phyloP scores from a whole-genome alignment of 1,140 invertebrate genomes.

The Helicoverpa zea region DNA sequence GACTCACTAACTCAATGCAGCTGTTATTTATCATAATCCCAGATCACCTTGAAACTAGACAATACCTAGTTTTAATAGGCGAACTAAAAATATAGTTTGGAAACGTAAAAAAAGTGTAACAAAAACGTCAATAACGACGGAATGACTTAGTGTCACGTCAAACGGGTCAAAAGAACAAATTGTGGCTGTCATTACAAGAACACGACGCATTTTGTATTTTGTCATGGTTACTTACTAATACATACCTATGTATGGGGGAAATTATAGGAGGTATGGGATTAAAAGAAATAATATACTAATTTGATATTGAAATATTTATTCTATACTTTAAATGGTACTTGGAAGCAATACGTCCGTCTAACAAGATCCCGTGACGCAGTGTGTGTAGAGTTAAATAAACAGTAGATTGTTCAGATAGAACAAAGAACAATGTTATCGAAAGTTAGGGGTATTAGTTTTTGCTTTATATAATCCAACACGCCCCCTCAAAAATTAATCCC shows the following conservation, averaged over 20 bases:
- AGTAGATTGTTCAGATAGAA: too few species aligned
- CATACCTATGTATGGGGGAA: background rate
- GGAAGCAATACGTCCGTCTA: too few species aligned
- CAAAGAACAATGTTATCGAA: too few species aligned
- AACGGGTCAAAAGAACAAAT: conserved; percentile 34
- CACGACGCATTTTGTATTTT: conserved; percentile 23
- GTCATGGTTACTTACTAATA: background rate
- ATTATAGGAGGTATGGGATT: too few species aligned
- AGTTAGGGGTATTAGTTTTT: too few species aligned
- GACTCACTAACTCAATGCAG: conserved; percentile 9
- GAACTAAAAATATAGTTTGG: conserved; percentile 31
- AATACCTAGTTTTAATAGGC: conserved; percentile 37
- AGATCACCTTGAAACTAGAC: conserved; percentile 38
- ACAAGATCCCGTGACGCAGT: too few species aligned
- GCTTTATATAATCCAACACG: too few species aligned
- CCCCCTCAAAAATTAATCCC: too few species aligned
- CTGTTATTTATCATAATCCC: conserved; percentile 30
- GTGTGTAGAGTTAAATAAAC: too few species aligned
- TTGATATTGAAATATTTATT: too few species aligned
- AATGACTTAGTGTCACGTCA: conserved; percentile 36
- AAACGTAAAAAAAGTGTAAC: conserved; percentile 20
- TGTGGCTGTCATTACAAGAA: conserved; percentile 32
- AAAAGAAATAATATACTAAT: too few species aligned
- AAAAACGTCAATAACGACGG: conserved; percentile 30
- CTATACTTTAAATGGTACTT: too few species aligned